phyloP scores from a whole-genome alignment of 2,113 vertebrate species.

The Pangasianodon hypophthalmus region DNA sequence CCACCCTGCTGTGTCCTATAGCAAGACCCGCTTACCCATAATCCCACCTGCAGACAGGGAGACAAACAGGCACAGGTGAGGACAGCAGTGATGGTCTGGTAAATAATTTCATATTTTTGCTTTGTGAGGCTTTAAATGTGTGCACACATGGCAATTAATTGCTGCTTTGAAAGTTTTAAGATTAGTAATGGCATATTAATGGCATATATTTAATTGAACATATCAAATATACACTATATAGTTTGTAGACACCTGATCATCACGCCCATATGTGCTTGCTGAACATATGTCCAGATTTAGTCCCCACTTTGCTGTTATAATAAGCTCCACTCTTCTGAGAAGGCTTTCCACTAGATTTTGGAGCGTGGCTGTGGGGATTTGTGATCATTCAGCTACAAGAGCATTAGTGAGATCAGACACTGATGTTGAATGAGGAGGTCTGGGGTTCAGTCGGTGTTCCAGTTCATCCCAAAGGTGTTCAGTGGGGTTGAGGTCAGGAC shows the following conservation, averaged over 20 bases:
- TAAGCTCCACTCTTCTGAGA: neutral
- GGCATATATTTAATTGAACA: neutral
- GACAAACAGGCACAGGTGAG: conserved; percentile 43
- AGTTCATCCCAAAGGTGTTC: neutral
- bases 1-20: conserved; percentile 33
- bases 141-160: neutral
- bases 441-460: neutral
- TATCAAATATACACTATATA: neutral
- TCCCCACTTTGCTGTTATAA: neutral
- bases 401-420: neutral
- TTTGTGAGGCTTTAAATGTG: neutral
- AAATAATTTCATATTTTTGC: neutral
- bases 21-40: conserved; percentile 48
- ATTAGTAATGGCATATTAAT: neutral
- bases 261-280: neutral
- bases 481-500: neutral
- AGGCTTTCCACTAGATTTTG: neutral
- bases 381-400: neutral
- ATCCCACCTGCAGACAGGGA: conserved; percentile 43
- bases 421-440: neutral
- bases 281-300: neutral
- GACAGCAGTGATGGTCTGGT: neutral
- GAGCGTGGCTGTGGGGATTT: neutral
- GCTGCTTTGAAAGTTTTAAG: neutral
- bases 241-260: neutral